Conservation (phyloP, 2,888 invertebrate genomes). For the Kryphioiulus occultus region DNA sequence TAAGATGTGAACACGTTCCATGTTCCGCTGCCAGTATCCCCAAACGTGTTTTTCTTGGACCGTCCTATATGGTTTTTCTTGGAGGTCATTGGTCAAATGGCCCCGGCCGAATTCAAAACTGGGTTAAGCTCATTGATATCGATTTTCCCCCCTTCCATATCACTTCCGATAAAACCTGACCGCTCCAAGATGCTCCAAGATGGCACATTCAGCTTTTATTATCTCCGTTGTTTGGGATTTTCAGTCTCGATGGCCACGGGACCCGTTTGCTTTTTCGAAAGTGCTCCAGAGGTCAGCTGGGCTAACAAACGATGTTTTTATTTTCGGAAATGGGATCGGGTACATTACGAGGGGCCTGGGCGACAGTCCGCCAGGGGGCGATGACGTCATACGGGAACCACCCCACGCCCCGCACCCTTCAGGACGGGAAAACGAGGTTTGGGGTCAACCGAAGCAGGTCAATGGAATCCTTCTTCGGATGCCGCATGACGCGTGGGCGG, state of each 20-base stretch:
- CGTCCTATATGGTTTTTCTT: background rate
- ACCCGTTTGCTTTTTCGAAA: background rate
- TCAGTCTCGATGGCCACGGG: background rate
- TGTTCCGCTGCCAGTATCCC: background rate
- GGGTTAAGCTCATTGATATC: conserved; percentile 2
- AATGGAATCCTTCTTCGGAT: background rate
- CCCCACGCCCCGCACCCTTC: background rate
- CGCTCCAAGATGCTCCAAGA: background rate
- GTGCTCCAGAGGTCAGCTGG: background rate
- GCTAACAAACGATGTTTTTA: background rate
- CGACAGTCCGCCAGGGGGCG: background rate
- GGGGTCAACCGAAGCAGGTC: background rate
- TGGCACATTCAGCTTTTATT: background rate
- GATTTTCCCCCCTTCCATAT: background rate
- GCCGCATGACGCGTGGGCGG: background rate
- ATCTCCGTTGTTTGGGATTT: background rate
- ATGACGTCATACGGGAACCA: conserved; percentile 13
- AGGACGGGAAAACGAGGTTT: background rate
- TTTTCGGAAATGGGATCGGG: background rate
- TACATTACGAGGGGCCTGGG: background rate
- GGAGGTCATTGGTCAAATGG: conserved; percentile 15
- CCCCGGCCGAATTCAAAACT: conserved; percentile 1
- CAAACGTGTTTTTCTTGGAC: background rate
- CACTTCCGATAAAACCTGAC: background rate
- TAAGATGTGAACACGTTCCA: no score